phyloP scores from a whole-genome alignment of 2,113 vertebrate species.

The Apodemus speciosus region DNA sequence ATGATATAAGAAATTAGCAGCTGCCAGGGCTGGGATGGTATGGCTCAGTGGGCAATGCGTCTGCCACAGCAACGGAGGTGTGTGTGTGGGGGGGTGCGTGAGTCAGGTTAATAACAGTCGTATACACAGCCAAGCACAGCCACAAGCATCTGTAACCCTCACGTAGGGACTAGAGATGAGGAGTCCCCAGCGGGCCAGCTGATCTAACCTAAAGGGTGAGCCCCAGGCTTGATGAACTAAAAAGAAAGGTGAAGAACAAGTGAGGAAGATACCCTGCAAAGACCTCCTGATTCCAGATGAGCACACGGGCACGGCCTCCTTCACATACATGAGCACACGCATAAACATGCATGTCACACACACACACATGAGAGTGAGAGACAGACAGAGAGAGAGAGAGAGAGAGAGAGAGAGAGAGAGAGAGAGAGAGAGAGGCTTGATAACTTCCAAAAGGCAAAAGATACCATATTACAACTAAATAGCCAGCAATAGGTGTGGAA shows the following conservation, averaged over 20 bases:
- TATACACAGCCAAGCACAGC: not conserved
- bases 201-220: not conserved
- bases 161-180: not conserved
- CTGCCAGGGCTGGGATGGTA: not conserved
- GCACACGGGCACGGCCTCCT: not conserved
- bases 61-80: not conserved
- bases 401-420: not conserved
- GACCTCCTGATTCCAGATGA: not conserved
- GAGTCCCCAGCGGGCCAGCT: not conserved
- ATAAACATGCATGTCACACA: not conserved
- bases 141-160: not conserved
- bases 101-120: not conserved
- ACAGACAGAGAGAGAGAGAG: not conserved
- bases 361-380: not conserved
- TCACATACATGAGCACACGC: not conserved
- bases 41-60: not conserved
- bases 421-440: not conserved
- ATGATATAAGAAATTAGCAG: not conserved
- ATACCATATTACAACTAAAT: not conserved
- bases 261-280: not conserved
- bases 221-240: not conserved
- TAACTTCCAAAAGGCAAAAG: slow-evolving; percentile 32
- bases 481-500: not conserved
- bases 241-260: not conserved
- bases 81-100: no score